Base-by-base conservation (phyloP, 64 coral and sea anemone genomes). In the Porites australiensis region DNA sequence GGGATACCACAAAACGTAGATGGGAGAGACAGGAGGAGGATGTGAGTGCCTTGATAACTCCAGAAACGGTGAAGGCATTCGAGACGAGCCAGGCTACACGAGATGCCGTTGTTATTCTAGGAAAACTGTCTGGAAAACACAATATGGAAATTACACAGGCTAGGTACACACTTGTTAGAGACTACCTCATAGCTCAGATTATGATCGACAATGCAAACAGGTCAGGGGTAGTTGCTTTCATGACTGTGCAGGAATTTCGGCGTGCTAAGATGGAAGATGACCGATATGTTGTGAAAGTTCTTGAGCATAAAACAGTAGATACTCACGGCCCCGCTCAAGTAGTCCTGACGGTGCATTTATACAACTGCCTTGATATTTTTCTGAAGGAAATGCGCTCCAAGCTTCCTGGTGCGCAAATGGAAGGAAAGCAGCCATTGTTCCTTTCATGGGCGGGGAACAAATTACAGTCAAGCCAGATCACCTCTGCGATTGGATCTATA, bases 21-120 rank as follows among this genome's bases (percentile, higher is more conserved):
- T 93, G 90, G 90, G 90, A 93, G 71, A 87, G 74, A 43, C 52
- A 64, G 61, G 90, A 87, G 62, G 72, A 81, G 48, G 91, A 88
- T 37, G 67, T 88, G 75, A 49, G 50, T 44, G 37, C 52, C 61
- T 79, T 82, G 75, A 84, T 93, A 27, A 87, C 91, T 27, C 73
- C 83, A 43, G 83, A 93, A n/a, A 77, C 57, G 19, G 64, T 93
- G 62, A 72, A 72, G 22, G 72, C 68, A 20, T 93, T 93, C 51
- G 60, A 93, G 52, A 44, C 65, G 27, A 93, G 75, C 61, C 62
- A 57, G n/a, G 83, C 91, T 88, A 69, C 74, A 47, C 82, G 73
- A 43, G 74, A 92, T 44, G 90, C 91, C 22, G 64, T 87, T 77
- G 60, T 87, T 8, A 53, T 93, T 45, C 20, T 93, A 18, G 91